Evolutionary conservation across 2,113 vertebrate species (phyloP).

Genomic region (Neotoma lepida): DNA sequence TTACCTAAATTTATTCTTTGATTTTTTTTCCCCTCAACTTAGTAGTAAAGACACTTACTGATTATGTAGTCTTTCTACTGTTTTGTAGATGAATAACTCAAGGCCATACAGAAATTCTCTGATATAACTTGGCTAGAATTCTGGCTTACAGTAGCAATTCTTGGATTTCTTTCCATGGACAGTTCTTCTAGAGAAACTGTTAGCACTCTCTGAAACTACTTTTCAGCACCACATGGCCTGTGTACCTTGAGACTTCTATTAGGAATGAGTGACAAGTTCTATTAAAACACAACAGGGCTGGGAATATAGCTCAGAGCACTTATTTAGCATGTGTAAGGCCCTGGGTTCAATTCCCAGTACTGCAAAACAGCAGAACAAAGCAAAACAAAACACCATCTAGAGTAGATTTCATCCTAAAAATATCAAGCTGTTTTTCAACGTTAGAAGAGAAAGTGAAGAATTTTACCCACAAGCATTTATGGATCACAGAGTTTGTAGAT

Average conservation of each 20-base stretch:
- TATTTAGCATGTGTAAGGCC: neutral
- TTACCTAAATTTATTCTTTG: neutral
- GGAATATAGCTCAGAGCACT: neutral
- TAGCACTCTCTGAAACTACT: neutral
- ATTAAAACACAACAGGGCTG: neutral
- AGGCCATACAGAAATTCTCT: neutral
- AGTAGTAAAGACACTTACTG: neutral
- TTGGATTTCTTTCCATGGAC: neutral
- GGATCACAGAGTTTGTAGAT: neutral
- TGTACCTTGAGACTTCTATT: neutral
- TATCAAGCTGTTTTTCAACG: conserved; percentile 34
- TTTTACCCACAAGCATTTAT: neutral
- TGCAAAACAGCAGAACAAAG: neutral
- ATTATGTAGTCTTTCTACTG: neutral
- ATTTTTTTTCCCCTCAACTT: neutral
- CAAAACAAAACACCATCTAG: neutral
- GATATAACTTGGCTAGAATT: neutral
- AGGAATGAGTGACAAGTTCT: neutral
- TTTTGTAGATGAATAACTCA: conserved; percentile 27
- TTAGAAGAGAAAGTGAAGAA: conserved; percentile 28
- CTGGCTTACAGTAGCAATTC: neutral
- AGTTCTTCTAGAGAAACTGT: conserved; percentile 6
- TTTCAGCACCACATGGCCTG: neutral
- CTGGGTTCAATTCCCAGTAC: neutral
- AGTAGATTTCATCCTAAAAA: conserved; percentile 55